Evolutionary conservation across 2,797 vertebrate species (phyloP), one percentile per base, ranked within the genome.

Genomic region (Catharus ustulatus): DNA sequence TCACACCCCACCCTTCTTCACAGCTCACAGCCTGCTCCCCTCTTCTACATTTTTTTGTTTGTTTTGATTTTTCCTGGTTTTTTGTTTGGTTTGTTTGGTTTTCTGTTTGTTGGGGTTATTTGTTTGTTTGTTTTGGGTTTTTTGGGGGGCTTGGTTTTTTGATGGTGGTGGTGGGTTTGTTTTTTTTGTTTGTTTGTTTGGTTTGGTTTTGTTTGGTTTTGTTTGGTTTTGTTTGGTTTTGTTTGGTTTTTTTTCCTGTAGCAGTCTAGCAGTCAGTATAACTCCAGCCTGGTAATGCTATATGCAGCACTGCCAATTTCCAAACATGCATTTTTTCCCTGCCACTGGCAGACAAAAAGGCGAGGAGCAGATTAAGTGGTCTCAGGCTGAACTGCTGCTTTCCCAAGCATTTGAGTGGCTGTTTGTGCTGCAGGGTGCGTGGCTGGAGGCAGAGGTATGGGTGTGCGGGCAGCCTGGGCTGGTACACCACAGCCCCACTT

Each of bases 331-430:
- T 87, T 96, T 94, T 94, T n/a, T 11, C 40, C 66, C 84, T 93
- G 81, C 93, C 94, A 51, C 67, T 6, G 40, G 54, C 96, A 93
- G 79, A 76, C 82, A 79, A 79, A 90, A 62, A 85, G 54, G 89
- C 75, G 61, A 87, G 83, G 68, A 93, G 88, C 89, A 97, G 77
- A 89, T 88, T 69, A 94, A 92, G 75, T 30, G 85, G 84, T 92
- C 34, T 83, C 27, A 0, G 58, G 54, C 66, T 79, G 84, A 96
- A 84, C 74, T 79, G 94, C 74, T 95, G 32, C 0, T 96, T 96
- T 90, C 68, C 68, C 87, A 78, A 38, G 66, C 7, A 1, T 79
- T 79, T 13, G 77, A 79, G 66, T n/a, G 92, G 82, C 79, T 95
- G 85, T 61, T 93, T 89, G 42, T 71, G 81, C 83, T 51, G 71